These are phyloP conservation scores for Bombus confusus DNA, from an alignment of 1,140 invertebrate genomes.

Conservation along the genomic window DNA sequence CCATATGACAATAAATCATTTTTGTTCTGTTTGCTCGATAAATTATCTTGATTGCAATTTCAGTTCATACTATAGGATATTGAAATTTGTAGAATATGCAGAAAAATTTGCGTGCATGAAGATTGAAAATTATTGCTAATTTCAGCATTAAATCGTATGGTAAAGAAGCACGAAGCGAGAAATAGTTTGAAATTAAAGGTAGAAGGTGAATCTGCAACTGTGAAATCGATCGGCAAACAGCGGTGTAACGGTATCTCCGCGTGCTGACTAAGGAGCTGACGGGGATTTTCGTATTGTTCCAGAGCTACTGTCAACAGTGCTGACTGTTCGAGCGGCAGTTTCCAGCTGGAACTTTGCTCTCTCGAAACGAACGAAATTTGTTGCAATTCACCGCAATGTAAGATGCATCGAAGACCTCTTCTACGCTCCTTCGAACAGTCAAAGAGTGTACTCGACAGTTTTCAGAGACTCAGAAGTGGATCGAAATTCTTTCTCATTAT, in stretches of 20 bases:
- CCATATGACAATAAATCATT: neutral
- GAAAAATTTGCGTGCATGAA: neutral
- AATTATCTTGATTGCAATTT: neutral
- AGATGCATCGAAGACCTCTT: constrained; percentile 29
- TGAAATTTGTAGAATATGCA: neutral
- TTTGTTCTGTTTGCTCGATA: neutral
- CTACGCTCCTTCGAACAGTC: neutral
- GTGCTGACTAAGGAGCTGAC: constrained; percentile 36
- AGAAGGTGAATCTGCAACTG: neutral
- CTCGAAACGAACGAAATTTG: constrained; percentile 44
- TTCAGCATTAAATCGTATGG: neutral
- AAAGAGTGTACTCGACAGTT: constrained; percentile 10
- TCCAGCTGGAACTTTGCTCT: constrained; percentile 2
- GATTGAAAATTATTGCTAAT: neutral
- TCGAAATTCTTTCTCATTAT: constrained; percentile 43
- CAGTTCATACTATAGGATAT: neutral
- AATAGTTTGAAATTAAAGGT: neutral
- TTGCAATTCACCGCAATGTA: constrained; percentile 33
- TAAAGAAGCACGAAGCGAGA: no score
- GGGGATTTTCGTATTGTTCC: constrained; percentile 44
- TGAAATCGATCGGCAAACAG: neutral
- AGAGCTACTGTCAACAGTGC: constrained; percentile 44
- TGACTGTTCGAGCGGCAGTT: constrained; percentile 38
- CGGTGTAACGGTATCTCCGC: neutral
- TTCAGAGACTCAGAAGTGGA: neutral